Conservation (phyloP, 2,797 vertebrate genomes). For the Podarcis lilfordi region DNA sequence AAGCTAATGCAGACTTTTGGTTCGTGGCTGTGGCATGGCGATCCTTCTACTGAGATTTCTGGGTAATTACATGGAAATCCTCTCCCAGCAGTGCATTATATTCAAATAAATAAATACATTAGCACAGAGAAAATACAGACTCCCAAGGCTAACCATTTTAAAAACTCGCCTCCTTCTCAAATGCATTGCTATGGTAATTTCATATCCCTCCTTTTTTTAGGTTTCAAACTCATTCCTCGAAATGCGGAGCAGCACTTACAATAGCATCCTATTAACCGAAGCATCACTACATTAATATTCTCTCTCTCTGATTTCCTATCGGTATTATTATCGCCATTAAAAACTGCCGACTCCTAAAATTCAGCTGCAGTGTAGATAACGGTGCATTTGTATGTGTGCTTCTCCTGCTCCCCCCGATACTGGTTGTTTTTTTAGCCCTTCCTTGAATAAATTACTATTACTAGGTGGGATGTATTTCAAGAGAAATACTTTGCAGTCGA, state of each 20-base stretch:
- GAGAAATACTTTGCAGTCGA: not conserved
- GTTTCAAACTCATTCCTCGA: not conserved
- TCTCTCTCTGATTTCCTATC: not conserved
- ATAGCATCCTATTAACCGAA: not conserved
- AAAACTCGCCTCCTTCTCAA: not conserved
- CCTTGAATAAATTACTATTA: not conserved
- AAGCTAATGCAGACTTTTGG: not conserved
- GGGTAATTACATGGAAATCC: slow-evolving; percentile 10
- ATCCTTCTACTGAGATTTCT: not conserved
- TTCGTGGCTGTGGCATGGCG: not conserved
- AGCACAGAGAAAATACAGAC: not conserved
- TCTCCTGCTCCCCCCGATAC: no score
- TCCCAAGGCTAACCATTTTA: not conserved
- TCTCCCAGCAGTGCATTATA: not conserved
- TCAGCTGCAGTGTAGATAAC: slow-evolving; percentile 1
- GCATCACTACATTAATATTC: not conserved
- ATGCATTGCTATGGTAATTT: not conserved
- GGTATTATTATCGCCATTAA: not conserved
- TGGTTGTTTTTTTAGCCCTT: not conserved
- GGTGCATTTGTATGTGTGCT: not conserved
- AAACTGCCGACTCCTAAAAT: slow-evolving; percentile 17
- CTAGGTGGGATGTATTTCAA: not conserved
- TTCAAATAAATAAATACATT: not conserved
- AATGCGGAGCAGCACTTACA: not conserved
- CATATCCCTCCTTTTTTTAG: not conserved